These are phyloP conservation scores for Tachina lurida DNA, from an alignment of 2,888 invertebrate species.

Conservation along the genomic window DNA sequence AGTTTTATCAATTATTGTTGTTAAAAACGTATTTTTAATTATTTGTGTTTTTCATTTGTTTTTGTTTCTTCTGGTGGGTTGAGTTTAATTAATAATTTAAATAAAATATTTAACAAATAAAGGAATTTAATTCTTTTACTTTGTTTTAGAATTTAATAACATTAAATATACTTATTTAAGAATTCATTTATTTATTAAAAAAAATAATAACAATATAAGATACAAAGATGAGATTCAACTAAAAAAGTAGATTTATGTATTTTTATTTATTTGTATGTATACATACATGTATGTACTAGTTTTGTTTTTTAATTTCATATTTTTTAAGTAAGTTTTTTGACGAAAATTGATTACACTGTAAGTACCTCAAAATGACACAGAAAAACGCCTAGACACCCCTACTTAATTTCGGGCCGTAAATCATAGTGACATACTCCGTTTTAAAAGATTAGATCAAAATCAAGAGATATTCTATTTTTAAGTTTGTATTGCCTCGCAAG, in stretches of 20 bases:
- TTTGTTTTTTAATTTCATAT: not conserved
- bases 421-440: too few species aligned
- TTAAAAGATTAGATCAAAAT: too few species aligned
- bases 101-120: conserved; percentile 61
- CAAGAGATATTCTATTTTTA: too few species aligned
- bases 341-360: too few species aligned
- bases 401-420: too few species aligned
- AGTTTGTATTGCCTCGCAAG: too few species aligned
- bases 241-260: conserved; percentile 30
- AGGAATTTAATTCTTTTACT: conserved; percentile 43
- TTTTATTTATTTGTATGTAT: not conserved
- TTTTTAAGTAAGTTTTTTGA: too few species aligned
- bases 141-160: conserved; percentile 47
- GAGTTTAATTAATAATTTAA: conserved; percentile 70
- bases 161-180: conserved; percentile 40
- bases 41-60: conserved; percentile 59
- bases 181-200: conserved; percentile 15
- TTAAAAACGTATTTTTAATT: conserved; percentile 64
- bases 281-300: not conserved
- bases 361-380: too few species aligned
- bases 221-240: conserved; percentile 62
- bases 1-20: conserved; percentile 57
- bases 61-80: conserved; percentile 71
- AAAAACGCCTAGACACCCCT: too few species aligned
- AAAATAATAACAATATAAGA: conserved; percentile 33